A percentile compares a stretch with the other conserved stretches of the same genome.
phyloP scores from a whole-genome alignment of 35 echinoderm and acorn worm genomes.

The Ophiothrix spiculata region DNA sequence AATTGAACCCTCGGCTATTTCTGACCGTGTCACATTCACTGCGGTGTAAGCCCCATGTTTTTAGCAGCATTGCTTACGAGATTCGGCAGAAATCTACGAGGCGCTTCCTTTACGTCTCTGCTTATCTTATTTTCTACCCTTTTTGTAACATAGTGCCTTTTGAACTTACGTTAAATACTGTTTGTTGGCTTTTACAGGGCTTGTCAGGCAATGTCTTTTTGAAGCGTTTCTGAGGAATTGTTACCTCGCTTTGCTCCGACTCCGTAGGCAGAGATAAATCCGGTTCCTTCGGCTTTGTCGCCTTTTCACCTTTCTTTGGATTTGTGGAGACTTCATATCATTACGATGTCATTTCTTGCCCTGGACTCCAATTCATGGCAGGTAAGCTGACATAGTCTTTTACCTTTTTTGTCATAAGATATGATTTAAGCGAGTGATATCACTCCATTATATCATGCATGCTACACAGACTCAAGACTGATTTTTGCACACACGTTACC shows the following conservation, averaged over 20 bases:
- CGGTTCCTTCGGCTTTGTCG: not conserved
- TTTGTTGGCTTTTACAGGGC: slow-evolving; percentile 15
- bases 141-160: not conserved
- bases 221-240: not conserved
- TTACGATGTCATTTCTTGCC: slow-evolving; percentile 26
- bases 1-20: not conserved
- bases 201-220: not conserved
- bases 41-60: not conserved
- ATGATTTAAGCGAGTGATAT: not conserved
- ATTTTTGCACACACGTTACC: not conserved
- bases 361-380: slow-evolving; percentile 38
- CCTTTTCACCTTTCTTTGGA: slow-evolving; percentile 2
- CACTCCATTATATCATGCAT: not conserved
- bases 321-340: slow-evolving; percentile 14
- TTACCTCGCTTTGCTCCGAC: not conserved
- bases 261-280: slow-evolving; percentile 3
- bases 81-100: not conserved
- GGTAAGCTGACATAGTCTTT: slow-evolving; percentile 2
- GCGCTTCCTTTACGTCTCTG: not conserved
- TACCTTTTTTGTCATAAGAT: not conserved
- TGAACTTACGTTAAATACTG: slow-evolving; percentile 1
- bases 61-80: not conserved
- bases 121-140: not conserved
- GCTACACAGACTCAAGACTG: not conserved
- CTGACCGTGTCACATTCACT: slow-evolving; percentile 3